phyloP scores from a whole-genome alignment of 1,140 invertebrate species.

The Rhagoletis zephyria region DNA sequence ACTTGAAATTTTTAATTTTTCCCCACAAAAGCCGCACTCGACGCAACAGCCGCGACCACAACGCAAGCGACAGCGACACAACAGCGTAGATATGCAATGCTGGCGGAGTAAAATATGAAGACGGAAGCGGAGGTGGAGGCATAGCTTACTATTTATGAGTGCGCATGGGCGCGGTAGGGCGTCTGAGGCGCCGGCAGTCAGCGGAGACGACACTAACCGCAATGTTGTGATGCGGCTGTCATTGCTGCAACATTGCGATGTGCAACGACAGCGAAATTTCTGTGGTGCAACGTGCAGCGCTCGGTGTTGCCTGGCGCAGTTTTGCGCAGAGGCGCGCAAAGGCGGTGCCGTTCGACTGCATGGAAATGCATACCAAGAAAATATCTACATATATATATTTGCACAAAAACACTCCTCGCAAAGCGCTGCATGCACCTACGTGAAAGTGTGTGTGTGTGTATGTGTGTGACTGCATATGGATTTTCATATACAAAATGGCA shows the following conservation, averaged over 20 bases:
- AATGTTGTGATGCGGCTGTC: conserved; percentile 64
- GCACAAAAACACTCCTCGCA: too few species aligned
- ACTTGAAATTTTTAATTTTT: conserved; percentile 73
- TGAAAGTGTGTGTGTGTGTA: background rate
- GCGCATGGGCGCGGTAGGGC: conserved; percentile 43
- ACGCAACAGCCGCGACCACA: conserved; percentile 66
- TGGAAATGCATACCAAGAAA: too few species aligned
- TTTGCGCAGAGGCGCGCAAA: background rate
- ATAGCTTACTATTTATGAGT: conserved; percentile 33
- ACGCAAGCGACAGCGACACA: conserved; percentile 53
- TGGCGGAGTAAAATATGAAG: background rate
- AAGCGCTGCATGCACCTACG: background rate
- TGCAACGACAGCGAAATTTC: conserved; percentile 54
- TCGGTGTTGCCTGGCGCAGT: background rate
- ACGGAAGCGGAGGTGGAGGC: conserved; percentile 33
- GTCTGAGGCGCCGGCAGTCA: conserved; percentile 13
- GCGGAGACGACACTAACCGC: conserved; percentile 58
- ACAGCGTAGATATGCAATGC: background rate
- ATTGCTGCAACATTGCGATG: conserved; percentile 66
- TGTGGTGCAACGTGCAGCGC: conserved; percentile 56
- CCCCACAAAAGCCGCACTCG: conserved; percentile 72
- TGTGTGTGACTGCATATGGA: background rate
- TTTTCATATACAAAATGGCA: background rate
- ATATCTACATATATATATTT: too few species aligned
- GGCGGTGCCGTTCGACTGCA: too few species aligned